These are phyloP conservation scores for Andricus quercusramuli DNA, from an alignment of 2,888 invertebrate species.

Conservation along the genomic window DNA sequence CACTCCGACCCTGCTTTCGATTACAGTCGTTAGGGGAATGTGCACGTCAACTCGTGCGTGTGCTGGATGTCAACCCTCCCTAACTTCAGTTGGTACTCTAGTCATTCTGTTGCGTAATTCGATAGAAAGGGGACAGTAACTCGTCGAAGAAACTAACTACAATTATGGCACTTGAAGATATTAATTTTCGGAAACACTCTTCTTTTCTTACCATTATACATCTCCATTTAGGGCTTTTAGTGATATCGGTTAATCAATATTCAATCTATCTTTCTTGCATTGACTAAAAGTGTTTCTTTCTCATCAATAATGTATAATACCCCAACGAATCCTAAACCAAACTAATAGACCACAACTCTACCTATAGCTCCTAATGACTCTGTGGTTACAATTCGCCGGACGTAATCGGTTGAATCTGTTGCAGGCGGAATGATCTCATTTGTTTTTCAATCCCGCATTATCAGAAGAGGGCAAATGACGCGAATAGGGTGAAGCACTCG, in stretches of 20 bases:
- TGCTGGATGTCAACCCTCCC: slow-evolving; percentile 24
- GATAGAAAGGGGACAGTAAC: slow-evolving; percentile 31
- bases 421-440: slow-evolving; percentile 33
- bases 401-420: slow-evolving; percentile 14
- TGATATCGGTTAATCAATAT: background rate
- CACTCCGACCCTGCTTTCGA: slow-evolving; percentile 29
- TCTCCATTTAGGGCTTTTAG: background rate
- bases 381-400: slow-evolving; percentile 27
- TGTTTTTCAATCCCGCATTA: slow-evolving; percentile 42
- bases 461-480: slow-evolving; percentile 41
- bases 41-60: slow-evolving; percentile 36
- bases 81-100: slow-evolving; percentile 37
- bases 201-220: background rate
- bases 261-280: background rate
- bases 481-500: slow-evolving; percentile 46
- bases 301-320: background rate
- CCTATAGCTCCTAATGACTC: slow-evolving; percentile 6
- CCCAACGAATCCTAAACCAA: background rate
- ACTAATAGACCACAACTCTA: slow-evolving; percentile 10
- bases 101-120: slow-evolving; percentile 37
- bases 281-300: too few relatives aligned
- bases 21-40: slow-evolving; percentile 38
- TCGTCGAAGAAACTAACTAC: slow-evolving; percentile 28
- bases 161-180: slow-evolving; percentile 34
- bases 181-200: slow-evolving; percentile 14